phyloP scores from a whole-genome alignment of 2,888 invertebrate species.

The Eristalis arbustorum region DNA sequence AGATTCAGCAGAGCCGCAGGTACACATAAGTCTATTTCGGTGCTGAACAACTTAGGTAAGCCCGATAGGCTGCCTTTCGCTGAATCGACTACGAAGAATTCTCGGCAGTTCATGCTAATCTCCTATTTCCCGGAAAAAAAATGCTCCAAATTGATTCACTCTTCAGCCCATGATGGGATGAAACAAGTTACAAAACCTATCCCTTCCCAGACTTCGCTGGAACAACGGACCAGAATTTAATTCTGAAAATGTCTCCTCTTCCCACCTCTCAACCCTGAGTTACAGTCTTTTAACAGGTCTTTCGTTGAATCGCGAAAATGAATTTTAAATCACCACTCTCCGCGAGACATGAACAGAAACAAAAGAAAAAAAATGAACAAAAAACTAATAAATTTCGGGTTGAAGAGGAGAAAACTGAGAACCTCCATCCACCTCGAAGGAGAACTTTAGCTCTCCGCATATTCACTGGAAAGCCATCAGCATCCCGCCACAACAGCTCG shows the following conservation, averaged over 20 bases:
- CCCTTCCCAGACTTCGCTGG: neutral
- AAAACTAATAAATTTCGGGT: neutral
- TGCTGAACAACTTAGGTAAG: no score
- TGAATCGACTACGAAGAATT: no score
- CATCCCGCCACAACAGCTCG: neutral
- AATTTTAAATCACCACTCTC: conserved; percentile 16
- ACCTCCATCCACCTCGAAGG: neutral
- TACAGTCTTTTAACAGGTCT: neutral
- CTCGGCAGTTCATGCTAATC: no score
- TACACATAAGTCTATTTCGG: no score
- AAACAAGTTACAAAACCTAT: neutral
- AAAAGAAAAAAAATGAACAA: neutral
- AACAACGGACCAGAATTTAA: neutral
- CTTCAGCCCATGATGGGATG: no score
- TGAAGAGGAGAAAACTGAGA: neutral
- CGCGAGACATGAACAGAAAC: neutral
- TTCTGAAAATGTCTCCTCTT: neutral
- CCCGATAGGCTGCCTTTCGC: no score
- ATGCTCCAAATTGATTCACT: no score
- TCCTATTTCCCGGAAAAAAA: no score
- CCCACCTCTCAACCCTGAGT: neutral
- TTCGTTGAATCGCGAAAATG: conserved; percentile 21
- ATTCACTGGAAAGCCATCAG: conserved; percentile 6
- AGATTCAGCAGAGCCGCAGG: no score
- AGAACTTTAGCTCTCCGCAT: conserved; percentile 30